A percentile compares a stretch with the other conserved stretches of the same genome.
phyloP scores from a whole-genome alignment of 2,888 invertebrate genomes.

The Tipula lateralis region DNA sequence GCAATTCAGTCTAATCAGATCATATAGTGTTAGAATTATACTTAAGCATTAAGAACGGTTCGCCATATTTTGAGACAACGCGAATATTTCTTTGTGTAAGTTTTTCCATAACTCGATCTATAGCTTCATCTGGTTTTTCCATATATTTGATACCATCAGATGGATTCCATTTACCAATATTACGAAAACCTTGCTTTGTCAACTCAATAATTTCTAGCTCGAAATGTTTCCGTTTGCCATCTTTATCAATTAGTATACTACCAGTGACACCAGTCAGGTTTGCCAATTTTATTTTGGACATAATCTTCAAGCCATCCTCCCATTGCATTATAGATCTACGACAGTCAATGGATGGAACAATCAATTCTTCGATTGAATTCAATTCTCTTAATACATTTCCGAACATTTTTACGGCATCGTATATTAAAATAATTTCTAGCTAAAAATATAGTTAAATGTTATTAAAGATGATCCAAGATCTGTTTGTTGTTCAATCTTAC shows the following conservation, averaged over 20 bases:
- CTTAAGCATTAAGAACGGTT: slow-evolving; percentile 64
- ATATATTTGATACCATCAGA: slow-evolving; percentile 40
- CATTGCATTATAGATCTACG: neutral
- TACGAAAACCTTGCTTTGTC: slow-evolving; percentile 52
- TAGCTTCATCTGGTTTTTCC: slow-evolving; percentile 28
- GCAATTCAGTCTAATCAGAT: too few relatives aligned
- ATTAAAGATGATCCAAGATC: neutral
- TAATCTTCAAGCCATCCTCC: neutral
- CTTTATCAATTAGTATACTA: slow-evolving; percentile 31
- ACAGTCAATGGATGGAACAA: neutral
- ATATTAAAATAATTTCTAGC: neutral
- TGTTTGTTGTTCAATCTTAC: neutral
- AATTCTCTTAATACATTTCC: neutral
- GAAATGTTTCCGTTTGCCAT: slow-evolving; percentile 61
- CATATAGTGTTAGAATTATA: slow-evolving; percentile 37
- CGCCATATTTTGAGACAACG: slow-evolving; percentile 69
- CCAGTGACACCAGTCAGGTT: slow-evolving; percentile 33
- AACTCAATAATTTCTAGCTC: slow-evolving; percentile 60
- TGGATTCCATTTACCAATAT: slow-evolving; percentile 48
- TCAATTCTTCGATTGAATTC: neutral
- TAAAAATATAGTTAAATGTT: neutral
- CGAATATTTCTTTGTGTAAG: slow-evolving; percentile 62
- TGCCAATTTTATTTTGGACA: slow-evolving; percentile 25
- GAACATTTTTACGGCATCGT: neutral
- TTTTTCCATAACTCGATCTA: slow-evolving; percentile 36